These are phyloP conservation scores for Leucoraja ocellata DNA, from an alignment of 2,797 vertebrate species.

Conservation along the genomic window DNA sequence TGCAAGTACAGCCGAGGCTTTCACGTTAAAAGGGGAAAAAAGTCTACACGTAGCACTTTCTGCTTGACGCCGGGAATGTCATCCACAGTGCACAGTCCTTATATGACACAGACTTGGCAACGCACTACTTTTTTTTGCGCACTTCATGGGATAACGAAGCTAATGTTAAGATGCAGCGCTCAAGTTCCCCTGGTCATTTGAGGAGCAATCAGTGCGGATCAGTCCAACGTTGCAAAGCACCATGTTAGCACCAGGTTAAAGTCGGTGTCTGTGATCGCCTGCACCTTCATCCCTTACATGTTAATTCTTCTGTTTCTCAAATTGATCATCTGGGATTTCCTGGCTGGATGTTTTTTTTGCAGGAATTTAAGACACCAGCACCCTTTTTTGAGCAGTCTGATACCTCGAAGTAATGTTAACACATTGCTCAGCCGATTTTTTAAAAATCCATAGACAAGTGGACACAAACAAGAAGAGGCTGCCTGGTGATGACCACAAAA, in stretches of 20 bases:
- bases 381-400: background rate
- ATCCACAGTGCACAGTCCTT: constrained; percentile 33
- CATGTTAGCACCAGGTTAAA: background rate
- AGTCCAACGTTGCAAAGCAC: background rate
- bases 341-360: background rate
- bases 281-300: background rate
- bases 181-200: background rate
- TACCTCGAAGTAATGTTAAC: background rate
- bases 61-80: constrained; percentile 33
- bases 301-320: background rate
- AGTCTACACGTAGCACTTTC: constrained; percentile 37
- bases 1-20: constrained; percentile 32
- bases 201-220: background rate
- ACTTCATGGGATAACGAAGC: background rate
- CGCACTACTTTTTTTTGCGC: background rate
- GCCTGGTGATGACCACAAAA: too few relatives aligned
- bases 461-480: too few relatives aligned
- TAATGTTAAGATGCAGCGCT: background rate
- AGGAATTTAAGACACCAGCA: background rate
- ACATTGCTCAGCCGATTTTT: background rate
- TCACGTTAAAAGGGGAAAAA: constrained; percentile 13
- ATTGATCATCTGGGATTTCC: background rate
- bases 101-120: constrained; percentile 30
- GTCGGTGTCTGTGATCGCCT: background rate
- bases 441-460: too few relatives aligned